Percentiles rank a stretch among this genome's conserved stretches.
These are phyloP conservation scores for Philereme transversata DNA, from an alignment of 2,888 invertebrate species.

Conservation along the genomic window DNA sequence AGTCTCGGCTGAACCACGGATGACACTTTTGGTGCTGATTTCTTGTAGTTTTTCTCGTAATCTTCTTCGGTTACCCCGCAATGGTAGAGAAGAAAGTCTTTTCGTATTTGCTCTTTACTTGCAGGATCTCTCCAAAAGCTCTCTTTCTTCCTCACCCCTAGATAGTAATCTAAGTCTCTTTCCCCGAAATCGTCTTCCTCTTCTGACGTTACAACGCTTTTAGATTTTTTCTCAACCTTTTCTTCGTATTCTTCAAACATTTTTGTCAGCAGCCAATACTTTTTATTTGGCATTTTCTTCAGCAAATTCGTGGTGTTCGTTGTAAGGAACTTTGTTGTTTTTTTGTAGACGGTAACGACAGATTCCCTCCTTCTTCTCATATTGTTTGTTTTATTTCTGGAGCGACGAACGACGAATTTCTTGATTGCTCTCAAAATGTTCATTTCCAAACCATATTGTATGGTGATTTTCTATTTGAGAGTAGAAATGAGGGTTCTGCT, in stretches of 20 bases:
- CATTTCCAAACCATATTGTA: constrained; percentile 36
- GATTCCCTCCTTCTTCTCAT: constrained; percentile 70
- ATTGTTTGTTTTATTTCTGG: constrained; percentile 48
- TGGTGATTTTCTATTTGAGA: constrained; percentile 16
- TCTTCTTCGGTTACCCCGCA: constrained; percentile 73
- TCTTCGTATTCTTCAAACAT: constrained; percentile 54
- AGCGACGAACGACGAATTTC: constrained; percentile 42
- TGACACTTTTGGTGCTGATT: constrained; percentile 48
- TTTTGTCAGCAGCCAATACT: constrained; percentile 54
- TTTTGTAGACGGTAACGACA: constrained; percentile 71
- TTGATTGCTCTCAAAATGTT: constrained; percentile 47
- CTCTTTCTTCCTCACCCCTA: constrained; percentile 71
- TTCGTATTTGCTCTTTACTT: constrained; percentile 71
- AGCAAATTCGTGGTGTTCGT: constrained; percentile 67
- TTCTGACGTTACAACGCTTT: constrained; percentile 33
- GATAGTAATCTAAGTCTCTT: constrained; percentile 72
- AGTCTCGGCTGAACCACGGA: constrained; percentile 57
- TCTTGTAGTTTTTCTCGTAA: constrained; percentile 65
- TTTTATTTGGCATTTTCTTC: constrained; percentile 66
- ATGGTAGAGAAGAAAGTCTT: constrained; percentile 74
- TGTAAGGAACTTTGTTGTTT: constrained; percentile 73
- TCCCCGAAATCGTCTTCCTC: constrained; percentile 64
- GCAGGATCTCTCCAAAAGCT: constrained; percentile 72
- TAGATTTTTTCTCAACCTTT: constrained; percentile 34
- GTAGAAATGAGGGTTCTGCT: constrained; percentile 51